These are phyloP conservation scores for Platichthys stellatus DNA, from an alignment of 2,113 vertebrate species.

Conservation along the genomic window DNA sequence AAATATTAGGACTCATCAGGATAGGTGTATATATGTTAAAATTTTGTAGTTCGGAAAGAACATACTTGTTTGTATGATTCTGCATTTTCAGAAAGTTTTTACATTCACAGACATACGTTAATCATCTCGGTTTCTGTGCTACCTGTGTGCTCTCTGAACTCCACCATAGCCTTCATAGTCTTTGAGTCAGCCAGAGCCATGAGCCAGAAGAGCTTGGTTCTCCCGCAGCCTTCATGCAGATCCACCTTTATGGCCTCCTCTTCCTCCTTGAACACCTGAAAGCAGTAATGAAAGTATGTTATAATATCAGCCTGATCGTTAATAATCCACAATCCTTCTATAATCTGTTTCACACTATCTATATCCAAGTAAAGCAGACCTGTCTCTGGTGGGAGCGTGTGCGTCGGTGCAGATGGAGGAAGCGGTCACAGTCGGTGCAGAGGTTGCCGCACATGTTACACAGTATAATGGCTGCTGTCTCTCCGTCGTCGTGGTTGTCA, in stretches of 20 bases:
- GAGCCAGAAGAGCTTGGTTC: slow-evolving; percentile 99
- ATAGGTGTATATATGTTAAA: no score
- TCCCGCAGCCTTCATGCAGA: slow-evolving; percentile 97
- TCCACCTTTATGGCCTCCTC: slow-evolving; percentile 99
- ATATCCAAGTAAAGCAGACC: slow-evolving; percentile 69
- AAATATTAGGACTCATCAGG: slow-evolving; percentile 11
- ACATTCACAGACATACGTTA: neutral
- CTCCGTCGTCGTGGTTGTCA: slow-evolving; percentile 98
- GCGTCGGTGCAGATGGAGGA: slow-evolving; percentile 96
- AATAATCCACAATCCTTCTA: neutral
- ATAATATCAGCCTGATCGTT: neutral
- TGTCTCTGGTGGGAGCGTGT: slow-evolving; percentile 99
- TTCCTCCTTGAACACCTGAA: slow-evolving; percentile 98
- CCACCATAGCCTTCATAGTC: slow-evolving; percentile 99
- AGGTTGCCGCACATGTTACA: slow-evolving; percentile 97
- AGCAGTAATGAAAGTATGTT: neutral
- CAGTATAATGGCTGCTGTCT: slow-evolving; percentile 97
- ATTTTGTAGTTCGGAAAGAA: neutral
- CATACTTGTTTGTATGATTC: no score
- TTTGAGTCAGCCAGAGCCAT: slow-evolving; percentile 99
- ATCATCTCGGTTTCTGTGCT: slow-evolving; percentile 29
- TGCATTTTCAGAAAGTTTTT: neutral
- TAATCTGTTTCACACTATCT: neutral
- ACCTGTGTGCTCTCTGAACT: slow-evolving; percentile 99
- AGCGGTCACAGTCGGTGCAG: slow-evolving; percentile 97